Conservation (phyloP, 2,797 vertebrate genomes). For the Eremophila alpestris region DNA sequence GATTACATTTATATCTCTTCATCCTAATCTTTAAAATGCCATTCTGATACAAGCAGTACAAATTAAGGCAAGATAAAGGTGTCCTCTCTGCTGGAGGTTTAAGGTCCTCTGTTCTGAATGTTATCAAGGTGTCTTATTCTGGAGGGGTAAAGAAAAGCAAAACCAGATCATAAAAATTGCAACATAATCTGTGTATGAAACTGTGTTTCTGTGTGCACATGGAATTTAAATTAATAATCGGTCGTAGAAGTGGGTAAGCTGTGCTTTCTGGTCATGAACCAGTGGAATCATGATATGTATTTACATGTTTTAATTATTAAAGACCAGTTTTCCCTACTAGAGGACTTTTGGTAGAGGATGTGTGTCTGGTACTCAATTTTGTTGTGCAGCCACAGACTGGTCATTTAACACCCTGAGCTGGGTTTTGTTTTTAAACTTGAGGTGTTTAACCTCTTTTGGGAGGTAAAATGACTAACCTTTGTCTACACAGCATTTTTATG, state of each 20-base stretch:
- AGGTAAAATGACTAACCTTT: neutral
- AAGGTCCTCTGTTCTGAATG: neutral
- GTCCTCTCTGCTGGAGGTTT: constrained; percentile 2
- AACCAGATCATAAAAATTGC: neutral
- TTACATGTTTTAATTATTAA: neutral
- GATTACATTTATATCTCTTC: constrained; percentile 41
- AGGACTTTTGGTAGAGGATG: neutral
- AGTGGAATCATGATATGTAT: neutral
- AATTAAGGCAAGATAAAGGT: constrained; percentile 30
- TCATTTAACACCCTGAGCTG: neutral
- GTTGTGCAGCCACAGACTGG: neutral
- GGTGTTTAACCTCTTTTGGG: neutral
- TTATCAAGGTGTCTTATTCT: neutral
- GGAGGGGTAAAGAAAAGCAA: neutral
- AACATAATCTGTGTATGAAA: neutral
- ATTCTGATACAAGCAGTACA: constrained; percentile 24
- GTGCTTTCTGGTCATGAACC: neutral
- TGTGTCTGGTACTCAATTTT: neutral
- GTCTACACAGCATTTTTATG: neutral
- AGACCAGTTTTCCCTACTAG: neutral
- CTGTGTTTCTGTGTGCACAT: neutral
- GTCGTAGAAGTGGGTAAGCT: neutral
- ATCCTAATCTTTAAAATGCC: constrained; percentile 11
- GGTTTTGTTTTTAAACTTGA: neutral
- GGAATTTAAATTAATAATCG: neutral